A percentile compares a stretch with the other conserved stretches of the same genome.
Conservation (phyloP, 2,113 vertebrate genomes). For the Osmerus eperlanus region DNA sequence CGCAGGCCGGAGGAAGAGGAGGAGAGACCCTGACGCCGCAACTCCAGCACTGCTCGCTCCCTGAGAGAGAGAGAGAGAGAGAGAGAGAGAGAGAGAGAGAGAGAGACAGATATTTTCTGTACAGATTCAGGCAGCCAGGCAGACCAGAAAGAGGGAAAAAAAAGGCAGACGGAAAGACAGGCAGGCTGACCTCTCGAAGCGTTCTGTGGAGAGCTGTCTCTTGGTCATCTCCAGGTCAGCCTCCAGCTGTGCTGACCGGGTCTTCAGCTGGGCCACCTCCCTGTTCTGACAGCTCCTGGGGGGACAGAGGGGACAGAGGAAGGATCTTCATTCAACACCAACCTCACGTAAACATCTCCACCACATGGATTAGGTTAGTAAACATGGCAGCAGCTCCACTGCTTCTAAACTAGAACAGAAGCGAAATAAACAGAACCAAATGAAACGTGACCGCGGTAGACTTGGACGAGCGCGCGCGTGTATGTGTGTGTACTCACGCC, state of each 20-base stretch:
- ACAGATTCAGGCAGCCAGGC: not conserved
- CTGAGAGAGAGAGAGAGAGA: slow-evolving; percentile 20
- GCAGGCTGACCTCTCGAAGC: slow-evolving; percentile 70
- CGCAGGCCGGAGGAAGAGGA: slow-evolving; percentile 29
- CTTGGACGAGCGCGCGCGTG: not conserved
- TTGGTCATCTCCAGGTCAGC: slow-evolving; percentile 74
- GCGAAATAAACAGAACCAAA: not conserved
- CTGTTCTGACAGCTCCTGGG: slow-evolving; percentile 43
- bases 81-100: not conserved
- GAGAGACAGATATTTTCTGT: not conserved
- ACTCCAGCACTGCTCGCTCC: slow-evolving; percentile 34
- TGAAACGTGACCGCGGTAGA: not conserved
- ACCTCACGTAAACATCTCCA: not conserved
- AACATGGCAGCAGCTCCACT: too few relatives aligned
- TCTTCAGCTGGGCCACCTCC: slow-evolving; percentile 75
- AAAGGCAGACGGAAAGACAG: not conserved
- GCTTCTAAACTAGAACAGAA: too few relatives aligned
- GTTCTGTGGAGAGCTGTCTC: slow-evolving; percentile 74
- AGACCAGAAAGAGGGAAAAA: not conserved
- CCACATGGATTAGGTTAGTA: too few relatives aligned
- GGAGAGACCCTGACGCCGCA: slow-evolving; percentile 29
- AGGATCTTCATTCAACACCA: not conserved
- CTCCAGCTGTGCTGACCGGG: slow-evolving; percentile 68
- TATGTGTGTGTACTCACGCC: slow-evolving; percentile 61
- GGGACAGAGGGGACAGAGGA: not conserved